Percentiles rank a stretch among this genome's conserved stretches.
These are phyloP conservation scores for Diadema setosum DNA, from an alignment of 35 echinoderm and acorn worm species.

Conservation along the genomic window DNA sequence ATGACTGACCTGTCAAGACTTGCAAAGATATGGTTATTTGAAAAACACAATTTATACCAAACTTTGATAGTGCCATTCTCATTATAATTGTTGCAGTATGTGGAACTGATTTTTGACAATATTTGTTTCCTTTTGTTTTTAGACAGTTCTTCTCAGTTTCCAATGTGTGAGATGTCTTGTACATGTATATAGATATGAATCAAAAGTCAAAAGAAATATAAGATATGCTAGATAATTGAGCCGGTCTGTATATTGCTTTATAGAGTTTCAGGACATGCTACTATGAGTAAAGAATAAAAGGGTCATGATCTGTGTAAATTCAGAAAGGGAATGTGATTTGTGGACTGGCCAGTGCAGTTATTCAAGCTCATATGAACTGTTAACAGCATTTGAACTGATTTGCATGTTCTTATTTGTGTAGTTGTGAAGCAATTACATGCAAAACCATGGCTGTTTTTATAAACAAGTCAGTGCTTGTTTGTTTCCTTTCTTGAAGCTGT, in stretches of 20 bases:
- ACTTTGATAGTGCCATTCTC: no score
- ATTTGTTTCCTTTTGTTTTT: no score
- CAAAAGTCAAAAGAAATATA: no score
- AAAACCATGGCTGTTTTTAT: background rate
- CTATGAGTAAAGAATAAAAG: background rate
- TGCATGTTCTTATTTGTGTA: constrained; percentile 1
- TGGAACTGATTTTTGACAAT: no score
- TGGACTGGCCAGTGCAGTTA: background rate
- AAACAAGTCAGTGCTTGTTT: background rate
- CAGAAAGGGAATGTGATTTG: background rate
- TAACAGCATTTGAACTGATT: background rate
- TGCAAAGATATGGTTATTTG: no score
- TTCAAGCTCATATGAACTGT: background rate
- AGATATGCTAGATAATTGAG: background rate
- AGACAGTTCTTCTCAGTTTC: no score
- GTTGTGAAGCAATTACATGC: background rate
- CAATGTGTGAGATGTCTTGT: no score
- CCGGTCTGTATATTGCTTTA: background rate
- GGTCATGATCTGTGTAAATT: background rate
- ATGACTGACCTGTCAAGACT: no score
- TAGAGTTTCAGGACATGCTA: background rate
- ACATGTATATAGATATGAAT: no score
- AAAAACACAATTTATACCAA: no score
- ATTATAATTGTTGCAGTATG: no score
- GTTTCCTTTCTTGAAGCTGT: no score